These are phyloP conservation scores for Oncorhynchus kisutch DNA, from an alignment of 2,113 vertebrate genomes.

Conservation along the genomic window DNA sequence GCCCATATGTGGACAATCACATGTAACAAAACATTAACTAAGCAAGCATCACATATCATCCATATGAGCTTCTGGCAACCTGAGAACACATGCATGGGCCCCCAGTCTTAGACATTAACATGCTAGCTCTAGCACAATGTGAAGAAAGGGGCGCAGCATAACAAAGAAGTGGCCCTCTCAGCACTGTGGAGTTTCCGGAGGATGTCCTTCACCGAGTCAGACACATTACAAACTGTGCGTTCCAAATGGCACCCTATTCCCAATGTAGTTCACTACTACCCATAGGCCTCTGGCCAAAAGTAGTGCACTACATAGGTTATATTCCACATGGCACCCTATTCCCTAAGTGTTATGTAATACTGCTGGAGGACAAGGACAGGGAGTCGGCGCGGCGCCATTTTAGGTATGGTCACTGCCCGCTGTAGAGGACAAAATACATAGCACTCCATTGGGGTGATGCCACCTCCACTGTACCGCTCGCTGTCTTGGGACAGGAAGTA, in stretches of 20 bases:
- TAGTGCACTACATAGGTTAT: neutral
- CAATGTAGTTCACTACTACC: no score
- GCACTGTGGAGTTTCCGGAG: neutral
- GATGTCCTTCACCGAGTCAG: neutral
- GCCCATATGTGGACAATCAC: no score
- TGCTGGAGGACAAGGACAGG: conserved; percentile 27
- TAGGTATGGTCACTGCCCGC: conserved; percentile 12
- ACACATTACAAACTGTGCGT: conserved; percentile 1
- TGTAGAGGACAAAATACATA: conserved; percentile 22
- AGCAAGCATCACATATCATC: neutral
- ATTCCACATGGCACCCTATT: no score
- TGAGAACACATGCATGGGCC: neutral
- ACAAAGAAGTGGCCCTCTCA: conserved; percentile 30
- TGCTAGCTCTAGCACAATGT: neutral
- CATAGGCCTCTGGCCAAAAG: no score
- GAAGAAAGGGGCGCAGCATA: conserved; percentile 10
- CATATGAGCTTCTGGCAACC: conserved; percentile 21
- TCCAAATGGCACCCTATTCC: no score
- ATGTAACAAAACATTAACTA: no score
- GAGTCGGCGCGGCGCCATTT: conserved; percentile 22
- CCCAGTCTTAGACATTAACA: conserved; percentile 25
- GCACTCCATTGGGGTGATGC: neutral
- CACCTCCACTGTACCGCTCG: neutral
- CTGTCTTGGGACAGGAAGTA: conserved; percentile 31
- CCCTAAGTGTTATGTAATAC: conserved; percentile 31